Evolutionary conservation across 2,888 invertebrate genomes (phyloP), one percentile per base, ranked within the genome.

Genomic region (Dolichopus griseipennis): DNA sequence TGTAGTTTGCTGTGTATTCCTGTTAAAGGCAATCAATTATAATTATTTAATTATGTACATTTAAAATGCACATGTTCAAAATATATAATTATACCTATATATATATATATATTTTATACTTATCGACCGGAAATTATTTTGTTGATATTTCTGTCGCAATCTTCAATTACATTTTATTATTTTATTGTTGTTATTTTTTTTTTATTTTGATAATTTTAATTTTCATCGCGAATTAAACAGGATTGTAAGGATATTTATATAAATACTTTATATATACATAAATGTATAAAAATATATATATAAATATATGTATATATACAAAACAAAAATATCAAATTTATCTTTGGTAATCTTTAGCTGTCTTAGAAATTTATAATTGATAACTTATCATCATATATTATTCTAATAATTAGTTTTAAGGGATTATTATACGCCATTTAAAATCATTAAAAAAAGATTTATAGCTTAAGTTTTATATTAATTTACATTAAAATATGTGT

Each of bases 111-210:
- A 3, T 52, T 18, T 18, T 52, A 52, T 52, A 52, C 15, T 52
- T 52, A 52, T 52, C 52, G 18, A 52, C 18, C 52, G 52, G 52
- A 52, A 52, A 52, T 52, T 52, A 52, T 52, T 52, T 52, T 52
- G 52, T 52, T 52, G 52, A 52, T 52, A 52, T 52, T 27, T 52
- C 52, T 52, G 52, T 52, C 52, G 18, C 52, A 52, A 52, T 52
- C 15, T 52, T 52, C 52, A 52, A 52, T 52, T 52, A 12, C 9
- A 52, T 52, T 15, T 15, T 15, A 7, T 52, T 15, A 9, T 52
- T 52, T 52, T 52, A 52, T 52, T 52, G 8, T 15, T 52, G 9
- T 52, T 52, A 2, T 52, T 12, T 52, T 52, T 52, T 52, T 52
- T 52, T 3, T 52, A 4, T 15, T 52, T 52, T 52, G 18, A 52